Base-by-base conservation (phyloP, 23 tunicate species). In the Halocynthia roretzi region DNA sequence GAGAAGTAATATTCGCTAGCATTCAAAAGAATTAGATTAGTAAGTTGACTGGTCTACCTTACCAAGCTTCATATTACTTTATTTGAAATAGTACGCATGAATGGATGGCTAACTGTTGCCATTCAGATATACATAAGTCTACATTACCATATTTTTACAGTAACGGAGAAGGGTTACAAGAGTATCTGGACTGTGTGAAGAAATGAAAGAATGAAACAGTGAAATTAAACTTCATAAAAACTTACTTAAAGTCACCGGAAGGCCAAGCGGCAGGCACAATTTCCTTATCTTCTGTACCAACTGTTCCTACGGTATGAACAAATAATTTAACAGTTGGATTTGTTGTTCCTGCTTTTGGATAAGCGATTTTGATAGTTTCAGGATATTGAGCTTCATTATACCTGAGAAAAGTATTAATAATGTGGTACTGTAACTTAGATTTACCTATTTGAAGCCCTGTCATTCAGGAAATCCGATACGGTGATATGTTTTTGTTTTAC, bases 301-400 rank as follows among this genome's bases (percentile, higher is more conserved):
- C 80, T 6, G 21, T 6, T 22, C 11, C 84, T 5, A 86, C 23
- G 79, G 86, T 74, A 64, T 82, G 79, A 19, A 82, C 98, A 71
- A 77, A 82, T 44, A 92, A 7, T n/a, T 58, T 75, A 14, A 70
- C 93, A 10, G 69, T 83, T 53, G 83, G 83, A 78, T 87, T 92
- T 15, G 85, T 61, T 0, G 92, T 86, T n/a, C 98, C 98, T 0
- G 98, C 98, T 86, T 92, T 92, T 0, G 98, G 98, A 80, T 92
- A 92, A 6, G 98, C 98, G 7, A 92, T 92, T 66, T 82, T 78
- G n/a, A 92, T 82, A 0, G 98, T 92, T 68, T 86, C 82, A 0
- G 98, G 98, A 53, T 92, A 92, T 75, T 92, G 98, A 6, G 76
- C 87, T 57, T 86, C 87, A 5, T 83, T 84, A 53, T 92, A 92